Base-by-base conservation (phyloP, 2,888 invertebrate genomes). In the Drosophila sordidula region DNA sequence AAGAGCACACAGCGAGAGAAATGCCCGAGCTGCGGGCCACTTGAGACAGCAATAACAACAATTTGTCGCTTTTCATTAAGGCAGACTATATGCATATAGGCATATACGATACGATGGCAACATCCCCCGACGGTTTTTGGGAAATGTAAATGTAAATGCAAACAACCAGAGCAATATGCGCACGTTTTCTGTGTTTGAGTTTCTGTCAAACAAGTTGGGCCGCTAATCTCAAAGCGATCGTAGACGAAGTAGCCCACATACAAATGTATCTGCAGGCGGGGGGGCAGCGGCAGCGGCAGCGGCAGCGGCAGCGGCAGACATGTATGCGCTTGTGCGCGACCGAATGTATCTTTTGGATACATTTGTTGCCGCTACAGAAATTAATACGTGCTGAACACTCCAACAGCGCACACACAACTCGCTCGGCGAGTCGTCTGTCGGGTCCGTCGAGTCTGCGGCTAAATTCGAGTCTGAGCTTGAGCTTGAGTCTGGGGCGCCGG, bases 341-440 rank as follows among this genome's bases (percentile, higher is more conserved):
- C 74, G 69, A 87, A 77, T 70, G 87, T 88, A 80, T 87, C 85
- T 89, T 81, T 83, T 72, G 79, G 77, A 72, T 76, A 82, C 80
- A 78, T 78, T 76, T 50, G 74, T 69, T 71, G 81, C 70, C 63
- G 85, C 86, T 70, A 79, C 78, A 74, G 78, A 89, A 90, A 90
- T 90, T 90, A 90, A 90, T 90, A 86, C 90, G 89, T 81, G 82
- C 84, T 80, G 88, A 90, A 83, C 90, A 82, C 76, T 90, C 78
- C 84, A 90, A 55, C 90, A 71, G 75, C 57, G 72, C 79, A 75
- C 88, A 82, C 87, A 80, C 87, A 88, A 76, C 87, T 67, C 80
- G 65, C 76, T 67, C 47, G 56, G 61, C 62, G 51, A 64, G n/a
- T n/a, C n/a, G 54, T 54, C 44, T 46, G 55, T n/a, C n/a, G n/a